Evolutionary conservation across 2,113 vertebrate genomes (phyloP), one percentile per base, ranked within the genome.

Genomic region (Lontra canadensis): DNA sequence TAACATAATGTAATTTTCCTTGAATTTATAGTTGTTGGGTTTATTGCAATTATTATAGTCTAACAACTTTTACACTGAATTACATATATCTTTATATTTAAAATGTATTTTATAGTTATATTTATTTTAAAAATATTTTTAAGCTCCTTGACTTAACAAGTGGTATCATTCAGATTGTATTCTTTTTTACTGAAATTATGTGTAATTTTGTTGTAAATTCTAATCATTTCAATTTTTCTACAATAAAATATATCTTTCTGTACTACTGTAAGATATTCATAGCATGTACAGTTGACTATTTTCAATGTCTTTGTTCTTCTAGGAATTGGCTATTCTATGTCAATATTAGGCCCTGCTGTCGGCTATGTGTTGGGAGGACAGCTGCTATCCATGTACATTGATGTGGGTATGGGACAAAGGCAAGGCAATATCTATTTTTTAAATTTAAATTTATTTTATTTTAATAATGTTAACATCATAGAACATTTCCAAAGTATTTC

Each of bases 301-400:
- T 89, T 88, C 12, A 52, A 44, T 95, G 63, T 97, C 69, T 97
- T 96, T 95, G 21, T 97, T 98, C 61, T 97, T 80, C 31, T 96
- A 99, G 99, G 99, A 97, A 98, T 99, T 96, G 99, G 99, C 81
- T 99, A 98, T 97, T 97, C 98, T 12, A 99, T 99, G 99, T 99
- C 99, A 63, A 78, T 99, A 44, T 91, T 99, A 94, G 99, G 99
- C 69, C 99, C 99, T 94, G 99, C 99, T 85, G 20, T 99, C 98
- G 99, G 99, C 91, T 99, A 99, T 95, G 95, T 99, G 31, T 88
- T 99, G 94, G 99, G 99, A 97, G 99, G 99, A 80, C 99, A 99
- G 18, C 92, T 99, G 42, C 98, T 99, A 87, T 98, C 97, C 59
- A 0, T 99, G 93, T 99, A 99, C 96, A 99, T 99, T 98, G 99